A percentile compares a stretch with the other conserved stretches of the same genome.
Evolutionary conservation across 1,140 invertebrate species (phyloP).

Genomic region (Pectinophora gossypiella): DNA sequence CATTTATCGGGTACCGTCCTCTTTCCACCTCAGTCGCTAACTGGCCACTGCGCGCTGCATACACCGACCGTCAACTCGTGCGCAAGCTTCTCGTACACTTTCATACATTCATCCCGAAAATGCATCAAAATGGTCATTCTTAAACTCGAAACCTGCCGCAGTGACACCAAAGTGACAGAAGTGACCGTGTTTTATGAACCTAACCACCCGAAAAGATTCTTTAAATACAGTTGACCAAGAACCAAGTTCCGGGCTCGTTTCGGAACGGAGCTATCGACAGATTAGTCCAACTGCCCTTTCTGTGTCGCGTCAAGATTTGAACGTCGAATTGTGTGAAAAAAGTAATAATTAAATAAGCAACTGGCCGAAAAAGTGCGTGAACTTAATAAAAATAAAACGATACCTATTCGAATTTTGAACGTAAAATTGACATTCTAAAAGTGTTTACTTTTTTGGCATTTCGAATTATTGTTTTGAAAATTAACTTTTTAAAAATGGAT

Average conservation of each 20-base stretch:
- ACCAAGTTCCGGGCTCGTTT: constrained; percentile 36
- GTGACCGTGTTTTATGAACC: constrained; percentile 56
- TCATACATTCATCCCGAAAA: constrained; percentile 33
- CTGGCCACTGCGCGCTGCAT: constrained; percentile 4
- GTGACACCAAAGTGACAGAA: constrained; percentile 43
- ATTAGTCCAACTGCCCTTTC: background rate
- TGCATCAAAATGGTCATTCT: constrained; percentile 66
- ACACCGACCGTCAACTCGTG: background rate
- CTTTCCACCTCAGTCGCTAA: constrained; percentile 12
- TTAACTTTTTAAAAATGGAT: constrained; percentile 31
- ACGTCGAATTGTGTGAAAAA: constrained; percentile 7
- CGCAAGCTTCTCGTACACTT: constrained; percentile 14
- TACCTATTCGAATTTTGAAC: background rate
- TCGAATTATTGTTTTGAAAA: background rate
- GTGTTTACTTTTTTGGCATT: background rate
- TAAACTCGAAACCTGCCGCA: constrained; percentile 35
- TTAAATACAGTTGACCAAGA: constrained; percentile 71
- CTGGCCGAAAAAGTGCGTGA: background rate
- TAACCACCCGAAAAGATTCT: constrained; percentile 67
- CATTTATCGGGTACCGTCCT: background rate
- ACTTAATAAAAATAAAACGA: background rate
- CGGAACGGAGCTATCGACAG: constrained; percentile 15
- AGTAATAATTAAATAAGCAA: background rate
- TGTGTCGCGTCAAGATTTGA: constrained; percentile 11
- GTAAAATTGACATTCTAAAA: background rate